These are phyloP conservation scores for Egretta garzetta DNA, from an alignment of 2,113 vertebrate species.

Conservation along the genomic window DNA sequence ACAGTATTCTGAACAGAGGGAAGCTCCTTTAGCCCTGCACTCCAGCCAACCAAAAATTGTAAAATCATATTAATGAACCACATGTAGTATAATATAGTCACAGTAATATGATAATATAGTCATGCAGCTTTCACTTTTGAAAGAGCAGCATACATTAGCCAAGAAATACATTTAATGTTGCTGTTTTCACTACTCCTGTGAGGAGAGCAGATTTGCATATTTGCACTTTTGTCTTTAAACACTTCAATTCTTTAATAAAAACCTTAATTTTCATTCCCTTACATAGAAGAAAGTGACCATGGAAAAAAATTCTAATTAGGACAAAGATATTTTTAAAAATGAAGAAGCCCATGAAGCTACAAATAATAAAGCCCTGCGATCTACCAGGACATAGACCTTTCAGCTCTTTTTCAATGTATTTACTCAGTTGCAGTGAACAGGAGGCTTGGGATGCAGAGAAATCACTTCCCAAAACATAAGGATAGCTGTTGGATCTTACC, in stretches of 20 bases:
- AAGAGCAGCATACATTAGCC: background rate
- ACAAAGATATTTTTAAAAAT: background rate
- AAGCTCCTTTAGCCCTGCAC: background rate
- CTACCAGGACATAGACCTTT: background rate
- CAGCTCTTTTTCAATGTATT: background rate
- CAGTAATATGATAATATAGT: background rate
- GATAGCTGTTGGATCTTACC: background rate
- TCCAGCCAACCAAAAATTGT: background rate
- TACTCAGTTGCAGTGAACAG: background rate
- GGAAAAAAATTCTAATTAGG: background rate
- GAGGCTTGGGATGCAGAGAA: background rate
- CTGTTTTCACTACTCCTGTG: background rate
- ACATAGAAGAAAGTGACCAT: accelerated
- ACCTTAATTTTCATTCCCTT: background rate
- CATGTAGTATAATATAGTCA: background rate
- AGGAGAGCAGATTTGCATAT: background rate
- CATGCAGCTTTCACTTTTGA: background rate
- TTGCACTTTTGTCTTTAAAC: background rate
- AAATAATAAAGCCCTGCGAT: background rate
- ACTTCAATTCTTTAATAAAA: background rate
- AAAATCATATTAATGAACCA: background rate
- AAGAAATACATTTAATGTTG: background rate
- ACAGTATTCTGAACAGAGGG: background rate
- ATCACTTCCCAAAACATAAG: background rate
- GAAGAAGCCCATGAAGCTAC: background rate